phyloP scores from a whole-genome alignment of 2,797 vertebrate genomes.

The Pogonophryne albipinna region DNA sequence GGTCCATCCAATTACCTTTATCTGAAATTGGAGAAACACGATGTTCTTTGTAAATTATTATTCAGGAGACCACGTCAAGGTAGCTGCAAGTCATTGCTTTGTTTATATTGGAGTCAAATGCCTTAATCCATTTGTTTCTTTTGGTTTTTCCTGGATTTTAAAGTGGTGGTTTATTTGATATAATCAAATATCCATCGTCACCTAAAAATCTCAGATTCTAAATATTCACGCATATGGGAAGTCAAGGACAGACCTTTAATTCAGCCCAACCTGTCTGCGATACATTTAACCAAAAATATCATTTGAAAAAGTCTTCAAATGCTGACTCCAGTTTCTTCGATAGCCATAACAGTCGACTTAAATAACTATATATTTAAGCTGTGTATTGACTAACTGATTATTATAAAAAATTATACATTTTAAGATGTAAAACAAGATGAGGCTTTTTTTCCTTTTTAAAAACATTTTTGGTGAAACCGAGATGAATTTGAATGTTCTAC shows the following conservation, averaged over 20 bases:
- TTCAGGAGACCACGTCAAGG: constrained; percentile 29
- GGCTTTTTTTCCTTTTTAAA: background rate
- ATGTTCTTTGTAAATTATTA: constrained; percentile 34
- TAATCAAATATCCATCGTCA: background rate
- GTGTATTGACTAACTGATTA: too few species aligned
- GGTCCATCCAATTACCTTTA: constrained; percentile 58
- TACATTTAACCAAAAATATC: too few species aligned
- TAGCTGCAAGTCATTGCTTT: constrained; percentile 9
- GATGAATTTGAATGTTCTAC: background rate
- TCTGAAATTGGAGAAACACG: constrained; percentile 45
- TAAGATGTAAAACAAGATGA: background rate
- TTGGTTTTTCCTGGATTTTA: background rate
- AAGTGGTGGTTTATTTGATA: background rate
- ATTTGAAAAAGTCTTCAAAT: too few species aligned
- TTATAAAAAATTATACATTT: background rate
- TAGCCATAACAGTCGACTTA: too few species aligned
- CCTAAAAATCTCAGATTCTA: background rate
- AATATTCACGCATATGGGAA: background rate
- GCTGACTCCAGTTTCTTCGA: too few species aligned
- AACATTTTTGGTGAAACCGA: background rate
- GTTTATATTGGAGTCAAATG: background rate
- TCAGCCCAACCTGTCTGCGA: too few species aligned
- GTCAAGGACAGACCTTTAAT: too few species aligned
- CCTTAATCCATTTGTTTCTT: constrained; percentile 7
- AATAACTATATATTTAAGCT: too few species aligned